Evolutionary conservation across 1,140 invertebrate genomes (phyloP).

Genomic region (Ephestia elutella): DNA sequence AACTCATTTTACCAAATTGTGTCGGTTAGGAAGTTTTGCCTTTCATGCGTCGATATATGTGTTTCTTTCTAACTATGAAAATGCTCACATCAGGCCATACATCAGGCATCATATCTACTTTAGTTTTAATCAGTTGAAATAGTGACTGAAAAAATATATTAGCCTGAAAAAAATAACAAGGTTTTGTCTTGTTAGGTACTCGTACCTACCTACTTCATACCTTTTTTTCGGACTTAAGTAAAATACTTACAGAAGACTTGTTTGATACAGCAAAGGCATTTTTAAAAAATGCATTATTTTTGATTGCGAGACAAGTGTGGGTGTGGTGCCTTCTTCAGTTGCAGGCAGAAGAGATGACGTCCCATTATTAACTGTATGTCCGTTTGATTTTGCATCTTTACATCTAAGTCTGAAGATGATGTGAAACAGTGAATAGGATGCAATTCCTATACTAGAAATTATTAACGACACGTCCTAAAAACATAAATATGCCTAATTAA

Average conservation of each 20-base stretch:
- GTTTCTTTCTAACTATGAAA: too few species aligned
- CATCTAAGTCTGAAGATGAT: conserved; percentile 54
- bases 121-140: too few species aligned
- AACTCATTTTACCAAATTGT: too few species aligned
- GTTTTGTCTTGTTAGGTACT: too few species aligned
- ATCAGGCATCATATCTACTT: too few species aligned
- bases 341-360: conserved; percentile 18
- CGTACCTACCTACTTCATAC: background rate
- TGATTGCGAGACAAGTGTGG: conserved; percentile 36
- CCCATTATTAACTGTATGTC: conserved; percentile 24
- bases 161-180: too few species aligned
- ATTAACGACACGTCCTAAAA: conserved; percentile 75
- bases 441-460: conserved; percentile 70
- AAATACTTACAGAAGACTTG: conserved; percentile 74
- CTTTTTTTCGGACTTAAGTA: too few species aligned
- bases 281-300: conserved; percentile 71
- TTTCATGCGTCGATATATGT: too few species aligned
- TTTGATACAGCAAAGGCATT: conserved; percentile 74
- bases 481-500: conserved; percentile 11
- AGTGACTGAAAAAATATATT: too few species aligned
- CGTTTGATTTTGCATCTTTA: conserved; percentile 33
- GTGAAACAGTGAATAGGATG: conserved; percentile 68
- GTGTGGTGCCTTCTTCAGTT: conserved; percentile 32
- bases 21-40: too few species aligned
- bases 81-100: too few species aligned